A percentile compares a stretch with the other conserved stretches of the same genome.
Evolutionary conservation across 2,888 invertebrate genomes (phyloP).

Genomic region (Drosophila picticornis): DNA sequence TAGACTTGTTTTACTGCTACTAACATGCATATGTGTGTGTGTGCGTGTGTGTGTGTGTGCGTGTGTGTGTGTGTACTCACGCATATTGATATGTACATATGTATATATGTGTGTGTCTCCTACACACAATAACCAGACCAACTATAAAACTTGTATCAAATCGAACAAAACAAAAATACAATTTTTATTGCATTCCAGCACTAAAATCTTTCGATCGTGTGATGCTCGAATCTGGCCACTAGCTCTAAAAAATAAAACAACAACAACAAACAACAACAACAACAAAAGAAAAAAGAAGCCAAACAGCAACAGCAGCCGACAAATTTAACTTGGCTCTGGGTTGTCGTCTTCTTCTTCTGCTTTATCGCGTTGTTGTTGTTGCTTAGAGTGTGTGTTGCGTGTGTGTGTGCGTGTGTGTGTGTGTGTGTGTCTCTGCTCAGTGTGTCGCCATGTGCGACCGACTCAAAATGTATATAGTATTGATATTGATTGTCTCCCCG

Average conservation of each 20-base stretch:
- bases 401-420: not conserved
- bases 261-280: conserved; percentile 12
- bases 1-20: conserved; percentile 44
- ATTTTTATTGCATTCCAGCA: conserved; percentile 81
- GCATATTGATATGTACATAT: conserved; percentile 22
- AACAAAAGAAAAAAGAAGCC: conserved; percentile 15
- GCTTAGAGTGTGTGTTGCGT: not conserved
- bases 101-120: conserved; percentile 56
- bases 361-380: not conserved
- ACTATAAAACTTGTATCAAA: conserved; percentile 82
- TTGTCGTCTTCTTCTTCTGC: conserved; percentile 11
- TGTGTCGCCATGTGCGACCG: conserved; percentile 66
- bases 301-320: conserved; percentile 30
- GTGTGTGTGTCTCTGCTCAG: conserved; percentile 26
- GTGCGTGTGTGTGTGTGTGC: conserved; percentile 8
- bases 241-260: conserved; percentile 47
- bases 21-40: conserved; percentile 6
- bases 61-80: conserved; percentile 30
- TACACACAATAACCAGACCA: conserved; percentile 77
- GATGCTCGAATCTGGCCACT: conserved; percentile 59
- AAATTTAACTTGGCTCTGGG: conserved; percentile 35
- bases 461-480: conserved; percentile 55
- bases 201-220: conserved; percentile 79
- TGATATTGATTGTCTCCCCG: conserved; percentile 62
- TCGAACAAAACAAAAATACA: conserved; percentile 78